Base-by-base conservation (phyloP, 2,113 vertebrate species). In the Antechinus flavipes region DNA sequence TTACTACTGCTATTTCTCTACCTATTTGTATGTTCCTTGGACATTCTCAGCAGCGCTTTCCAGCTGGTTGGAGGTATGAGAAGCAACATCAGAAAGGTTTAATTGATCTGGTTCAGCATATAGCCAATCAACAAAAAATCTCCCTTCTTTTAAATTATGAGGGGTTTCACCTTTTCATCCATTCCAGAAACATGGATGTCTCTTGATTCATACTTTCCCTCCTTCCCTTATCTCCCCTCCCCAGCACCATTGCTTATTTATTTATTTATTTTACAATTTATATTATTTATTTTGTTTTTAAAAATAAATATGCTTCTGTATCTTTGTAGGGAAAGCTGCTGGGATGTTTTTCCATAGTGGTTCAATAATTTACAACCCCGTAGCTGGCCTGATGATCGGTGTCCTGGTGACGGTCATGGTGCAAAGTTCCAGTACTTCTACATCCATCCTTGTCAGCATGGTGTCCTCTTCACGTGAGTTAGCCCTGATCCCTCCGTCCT, bases 391-490 rank as follows among this genome's bases (percentile, higher is more conserved):
- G 95, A 99, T 99, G 97, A 99, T 99, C 0, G 99, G 99, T 0
- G 99, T 99, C 91, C 97, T 99, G 98, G 99, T 99, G 97, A 99
- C 99, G 0, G 99, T 99, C 89, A 97, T 99, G 97, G 99, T 99
- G 30, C 99, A 99, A 97, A 99, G 99, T 96, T 99, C 99, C 89
- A 99, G 99, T 97, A 99, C 99, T 1, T 99, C 99, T 0, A 99
- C 99, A 0, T 99, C 99, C 90, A 99, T 99, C 90, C 97, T 99
- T 11, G 99, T 99, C 99, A 99, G 99, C 99, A 99, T 99, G 99
- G 99, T 99, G 92, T 99, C 99, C 92, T 99, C 99, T 96, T 99
- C 99, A 8, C 0, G 99, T 99, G 97, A 99, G 99, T 98, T n/a
- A 49, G 68, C 19, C 68, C 68, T 16, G 42, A 25, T 53, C 27